Base-by-base conservation (phyloP, 2,113 vertebrate genomes). In the Oncorhynchus nerka region DNA sequence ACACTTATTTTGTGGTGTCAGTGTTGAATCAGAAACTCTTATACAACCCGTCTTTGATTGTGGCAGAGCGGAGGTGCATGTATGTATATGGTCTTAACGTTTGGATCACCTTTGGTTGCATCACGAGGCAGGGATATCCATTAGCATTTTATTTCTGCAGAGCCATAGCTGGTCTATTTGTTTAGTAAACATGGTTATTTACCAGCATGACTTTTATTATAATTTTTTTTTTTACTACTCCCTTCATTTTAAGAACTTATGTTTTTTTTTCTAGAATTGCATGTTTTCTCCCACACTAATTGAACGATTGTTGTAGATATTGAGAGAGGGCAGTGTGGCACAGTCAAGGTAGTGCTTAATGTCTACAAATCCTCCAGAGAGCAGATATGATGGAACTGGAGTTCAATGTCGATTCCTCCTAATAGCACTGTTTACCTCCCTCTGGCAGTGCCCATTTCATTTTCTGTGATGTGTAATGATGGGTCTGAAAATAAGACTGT, bases 11-110 rank as follows among this genome's bases (percentile, higher is more conserved):
- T 65, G 81, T 90, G 88, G 88, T 92, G 88, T 92, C 89, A 90
- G 89, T 93, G 90, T 92, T 91, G 80, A 90, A 86, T 87, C 86
- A 76, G 83, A 90, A 89, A 78, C 74, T 85, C 80, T 85, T 89
- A 77, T 86, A 85, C 82, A 81, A 81, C 88, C 81, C 89, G 89
- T 88, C 85, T 91, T 89, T 88, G 90, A 91, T 90, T 90, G 90
- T 92, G 91, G 85, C 90, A 90, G 90, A 88, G 89, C 83, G 83
- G 89, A 89, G 88, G 89, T 91, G 89, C 90, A 90, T 92, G 91
- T 89, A 76, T 75, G 85, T 91, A 88, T 89, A 81, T 86, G 87
- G 91, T 91, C 90, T 90, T 90, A 90, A 87, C 81, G 85, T 87
- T 90, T 80, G 72, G 82, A 86, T 90, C 89, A 90, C 83, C 85